A percentile compares a stretch with the other conserved stretches of the same genome.
phyloP scores from a whole-genome alignment of 2,797 vertebrate genomes.

The Nothura maculosa region DNA sequence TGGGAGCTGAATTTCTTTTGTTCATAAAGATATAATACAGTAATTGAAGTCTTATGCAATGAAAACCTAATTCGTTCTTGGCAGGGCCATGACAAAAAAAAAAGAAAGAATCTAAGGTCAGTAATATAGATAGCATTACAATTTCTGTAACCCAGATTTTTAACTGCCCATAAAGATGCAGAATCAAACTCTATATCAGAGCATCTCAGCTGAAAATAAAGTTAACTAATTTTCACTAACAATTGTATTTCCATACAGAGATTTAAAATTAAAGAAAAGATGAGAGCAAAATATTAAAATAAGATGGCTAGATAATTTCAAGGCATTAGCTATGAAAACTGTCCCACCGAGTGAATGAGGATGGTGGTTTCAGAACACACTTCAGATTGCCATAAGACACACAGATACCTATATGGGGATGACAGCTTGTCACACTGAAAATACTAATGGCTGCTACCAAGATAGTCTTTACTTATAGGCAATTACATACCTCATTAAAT shows the following conservation, averaged over 20 bases:
- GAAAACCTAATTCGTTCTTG: not conserved
- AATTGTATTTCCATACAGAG: constrained; percentile 4
- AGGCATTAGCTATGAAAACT: constrained; percentile 38
- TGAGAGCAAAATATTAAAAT: constrained; percentile 26
- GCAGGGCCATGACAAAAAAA: not conserved
- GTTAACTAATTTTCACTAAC: not conserved
- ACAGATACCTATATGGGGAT: not conserved
- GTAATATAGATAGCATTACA: not conserved
- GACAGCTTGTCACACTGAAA: not conserved
- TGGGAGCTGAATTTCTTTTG: not conserved
- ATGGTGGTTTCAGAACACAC: not conserved
- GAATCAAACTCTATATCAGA: not conserved
- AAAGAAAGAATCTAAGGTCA: not conserved
- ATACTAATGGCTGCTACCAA: constrained; percentile 9
- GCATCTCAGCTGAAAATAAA: not conserved
- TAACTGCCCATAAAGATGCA: not conserved
- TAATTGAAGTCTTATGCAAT: not conserved
- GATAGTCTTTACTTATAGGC: not conserved
- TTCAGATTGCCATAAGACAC: not conserved
- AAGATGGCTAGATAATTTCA: not conserved
- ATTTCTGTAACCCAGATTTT: not conserved
- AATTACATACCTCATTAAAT: constrained; percentile 48
- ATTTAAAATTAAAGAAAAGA: not conserved
- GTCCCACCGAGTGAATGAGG: not conserved
- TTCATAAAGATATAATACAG: not conserved